Base-by-base conservation (phyloP, 2,888 invertebrate genomes). In the Leptinotarsa juncta region DNA sequence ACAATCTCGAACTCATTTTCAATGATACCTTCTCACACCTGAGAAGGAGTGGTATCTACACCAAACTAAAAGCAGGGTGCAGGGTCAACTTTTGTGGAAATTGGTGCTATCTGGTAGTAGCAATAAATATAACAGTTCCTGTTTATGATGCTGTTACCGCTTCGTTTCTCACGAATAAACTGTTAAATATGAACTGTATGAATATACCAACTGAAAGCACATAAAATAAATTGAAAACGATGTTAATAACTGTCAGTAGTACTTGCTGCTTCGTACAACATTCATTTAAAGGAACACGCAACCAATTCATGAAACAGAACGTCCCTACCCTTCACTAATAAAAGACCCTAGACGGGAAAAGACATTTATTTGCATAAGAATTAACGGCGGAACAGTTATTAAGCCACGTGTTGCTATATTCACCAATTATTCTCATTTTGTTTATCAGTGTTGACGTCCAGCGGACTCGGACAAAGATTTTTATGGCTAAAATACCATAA, bases 291-390 rank as follows among this genome's bases (percentile, higher is more conserved):
- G 32, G 7, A 72, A 70, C 72, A 71, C 68, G 65, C 57, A 49
- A 75, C 51, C 72, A 75, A 75, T 75, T 75, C 66, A 72, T 67
- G 70, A 49, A 57, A 48, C 57, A 48, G 57, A 20, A 55, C 42
- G 53, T 23, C 75, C 73, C 70, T 42, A 73, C 72, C 73, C 70
- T 70, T 73, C 48, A 70, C 62, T 67, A 71, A 71, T 71, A 70
- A 65, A 66, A 65, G 65, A 70, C 73, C 70, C 78, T 77, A 73
- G 71, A 55, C 42, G 20, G 51, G 57, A 78, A 79, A 75, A 71
- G 75, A 76, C 75, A 75, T 72, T 73, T 78, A 81, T 81, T 81
- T 81, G 80, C 81, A 81, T 81, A 76, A 78, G 79, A 81, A 81
- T 81, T 76, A 80, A 80, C 69, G 73, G 42, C 69, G 26, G 55